These are phyloP conservation scores for Parapristionchus giblindavisi DNA, from an alignment of 2,888 invertebrate species.

Conservation along the genomic window DNA sequence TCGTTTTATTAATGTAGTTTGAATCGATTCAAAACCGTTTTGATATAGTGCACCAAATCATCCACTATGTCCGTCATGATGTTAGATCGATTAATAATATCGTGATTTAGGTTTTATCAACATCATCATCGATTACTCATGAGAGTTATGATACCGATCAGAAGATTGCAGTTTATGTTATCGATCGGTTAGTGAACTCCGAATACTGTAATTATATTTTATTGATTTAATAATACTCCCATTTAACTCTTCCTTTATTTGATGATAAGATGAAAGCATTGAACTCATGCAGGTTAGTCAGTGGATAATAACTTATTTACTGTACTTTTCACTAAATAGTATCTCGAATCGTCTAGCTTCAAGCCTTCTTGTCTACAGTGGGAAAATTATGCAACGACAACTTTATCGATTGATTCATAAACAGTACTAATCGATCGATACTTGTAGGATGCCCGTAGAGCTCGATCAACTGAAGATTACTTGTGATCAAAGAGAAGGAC, in stretches of 20 bases:
- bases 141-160: constrained; percentile 95
- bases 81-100: not conserved
- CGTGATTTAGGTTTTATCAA: constrained; percentile 13
- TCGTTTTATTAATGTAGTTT: too few species aligned
- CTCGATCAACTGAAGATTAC: constrained; percentile 96
- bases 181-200: constrained; percentile 91
- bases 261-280: constrained; percentile 76
- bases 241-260: constrained; percentile 93
- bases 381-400: constrained; percentile 89
- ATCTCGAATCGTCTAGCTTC: constrained; percentile 93
- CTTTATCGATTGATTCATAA: not conserved
- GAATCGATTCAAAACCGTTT: too few species aligned
- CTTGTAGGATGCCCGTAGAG: constrained; percentile 79
- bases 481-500: constrained; percentile 88
- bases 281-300: constrained; percentile 51
- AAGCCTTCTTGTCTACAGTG: constrained; percentile 93
- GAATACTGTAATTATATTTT: constrained; percentile 79
- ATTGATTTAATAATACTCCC: constrained; percentile 86
- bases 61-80: too few species aligned
- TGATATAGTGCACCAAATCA: too few species aligned
- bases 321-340: constrained; percentile 69
- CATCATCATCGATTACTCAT: constrained; percentile 50
- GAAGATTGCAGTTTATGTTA: constrained; percentile 97
- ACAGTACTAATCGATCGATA: not conserved
- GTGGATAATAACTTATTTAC: not conserved